Base-by-base conservation (phyloP, 1,140 invertebrate genomes). In the Lucilia sericata region DNA sequence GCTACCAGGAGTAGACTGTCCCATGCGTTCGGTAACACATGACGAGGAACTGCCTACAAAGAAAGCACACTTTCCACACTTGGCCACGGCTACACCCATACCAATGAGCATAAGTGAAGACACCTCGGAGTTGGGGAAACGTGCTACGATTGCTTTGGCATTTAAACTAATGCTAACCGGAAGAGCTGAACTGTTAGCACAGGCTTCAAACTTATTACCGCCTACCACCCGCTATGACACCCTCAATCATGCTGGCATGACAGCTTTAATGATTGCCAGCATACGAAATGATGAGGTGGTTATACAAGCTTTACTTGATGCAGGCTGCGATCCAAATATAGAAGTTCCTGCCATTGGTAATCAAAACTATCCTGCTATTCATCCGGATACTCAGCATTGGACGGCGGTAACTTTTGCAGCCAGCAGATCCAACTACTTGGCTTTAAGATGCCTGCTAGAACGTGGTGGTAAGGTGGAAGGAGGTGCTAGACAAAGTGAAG, bases 1-100 rank as follows among this genome's bases (percentile, higher is more conserved):
- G 13, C 91, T 98, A 47, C 97, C 97, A 2, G 96, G 96, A 36
- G 96, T 97, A 0, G 97, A 98, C 90, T 98, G 96, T 91, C 96
- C 97, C 13, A 94, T 96, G 2, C 91, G 96, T 84, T 93, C 95
- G 10, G 93, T 96, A 81, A 92, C 90, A 86, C 93, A 92, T 21
- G 92, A 92, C 25, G 92, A 93, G 85, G 92, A 92, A 75, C 86
- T 93, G 74, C 91, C 90, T 82, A 88, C 90, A 12, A 91, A 91
- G 82, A 90, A 90, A 85, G 88, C 86, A 55, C 87, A 9, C 60
- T 85, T 70, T 85, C 85, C 85, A 85, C 88, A 83, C 85, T 70
- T 83, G 3, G 60, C 75, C 25, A 42, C 75, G 0, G 74, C 78
- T 14, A 74, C 76, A 5, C 36, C 83, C 14, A 34, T 82, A 9